A percentile compares a stretch with the other conserved stretches of the same genome.
These are phyloP conservation scores for Sparus aurata DNA, from an alignment of 2,797 vertebrate genomes.

Conservation along the genomic window DNA sequence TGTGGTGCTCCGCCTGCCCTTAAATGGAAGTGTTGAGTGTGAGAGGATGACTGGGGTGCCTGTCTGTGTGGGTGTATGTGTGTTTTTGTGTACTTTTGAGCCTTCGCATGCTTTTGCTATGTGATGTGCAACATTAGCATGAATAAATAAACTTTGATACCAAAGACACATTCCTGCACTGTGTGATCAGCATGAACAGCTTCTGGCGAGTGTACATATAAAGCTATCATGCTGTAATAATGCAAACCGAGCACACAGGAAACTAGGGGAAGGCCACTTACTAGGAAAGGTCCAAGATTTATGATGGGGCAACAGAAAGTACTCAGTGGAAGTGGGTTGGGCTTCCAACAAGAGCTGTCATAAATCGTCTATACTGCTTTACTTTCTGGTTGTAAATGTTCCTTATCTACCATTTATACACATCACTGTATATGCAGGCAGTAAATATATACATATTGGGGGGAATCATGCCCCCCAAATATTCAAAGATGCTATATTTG, in stretches of 20 bases:
- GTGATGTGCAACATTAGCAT: conserved; percentile 9
- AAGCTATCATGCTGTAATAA: conserved; percentile 37
- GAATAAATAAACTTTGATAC: conserved; percentile 9
- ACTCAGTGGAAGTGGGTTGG: background rate
- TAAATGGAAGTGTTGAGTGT: conserved; percentile 75
- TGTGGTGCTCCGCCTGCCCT: conserved; percentile 56
- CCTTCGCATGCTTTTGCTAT: conserved; percentile 10
- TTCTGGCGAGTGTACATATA: conserved; percentile 20
- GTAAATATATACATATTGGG: no score
- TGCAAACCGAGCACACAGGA: conserved; percentile 29
- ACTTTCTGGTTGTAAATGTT: background rate
- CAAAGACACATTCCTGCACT: background rate
- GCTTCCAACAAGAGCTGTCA: background rate
- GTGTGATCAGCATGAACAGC: conserved; percentile 10
- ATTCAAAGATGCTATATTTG: no score
- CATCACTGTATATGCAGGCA: background rate
- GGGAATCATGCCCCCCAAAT: no score
- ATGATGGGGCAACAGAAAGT: conserved; percentile 3
- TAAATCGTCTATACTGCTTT: background rate
- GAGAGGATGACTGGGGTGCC: conserved; percentile 30
- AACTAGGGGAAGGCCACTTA: conserved; percentile 4
- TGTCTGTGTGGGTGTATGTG: conserved; percentile 24
- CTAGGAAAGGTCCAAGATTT: conserved; percentile 33
- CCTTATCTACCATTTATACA: background rate
- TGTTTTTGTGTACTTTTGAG: conserved; percentile 14